Evolutionary conservation across 2,797 vertebrate genomes (phyloP), one percentile per base, ranked within the genome.

Genomic region (Platalea minor): DNA sequence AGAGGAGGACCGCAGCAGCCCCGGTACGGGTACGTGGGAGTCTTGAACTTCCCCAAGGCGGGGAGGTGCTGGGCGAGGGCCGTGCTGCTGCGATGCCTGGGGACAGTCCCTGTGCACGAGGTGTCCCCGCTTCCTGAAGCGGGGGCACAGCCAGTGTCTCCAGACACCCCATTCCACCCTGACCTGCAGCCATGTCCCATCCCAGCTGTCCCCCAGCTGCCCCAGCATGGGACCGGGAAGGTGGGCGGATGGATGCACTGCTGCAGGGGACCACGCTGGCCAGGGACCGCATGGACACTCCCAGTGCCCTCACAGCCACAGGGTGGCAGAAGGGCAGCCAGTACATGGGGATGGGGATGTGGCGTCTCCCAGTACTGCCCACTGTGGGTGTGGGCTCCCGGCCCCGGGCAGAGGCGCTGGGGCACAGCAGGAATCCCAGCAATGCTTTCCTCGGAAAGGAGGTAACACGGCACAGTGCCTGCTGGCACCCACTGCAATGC

Each of bases 11-110:
- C 5, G 3, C 14, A 5, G 3, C 57, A 51, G 59, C 33, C 45
- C 48, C 4, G 0, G 1, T 1, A 11, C 1, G 1, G 0, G 1
- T 1, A 11, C 1, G 1, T 0, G 2, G 25, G 23, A 28, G 2
- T 14, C n/a, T 48, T 11, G 31, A 19, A 5, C 20, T 7, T 16
- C 35, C 20, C n/a, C 28, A 4, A 3, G 7, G 7, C 2, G 0
- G 6, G 46, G 43, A 50, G 23, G 21, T 37, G 65, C 43, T 6
- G 3, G 57, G 39, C 6, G 2, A 28, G 31, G 31, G 10, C 17
- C 0, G 0, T 13, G 60, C 54, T 23, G 48, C 53, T 67, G 43
- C 3, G 2, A 2, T 0, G 7, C 18, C 25, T 4, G 10, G 10
- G 51, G 12, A 50, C 29, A 6, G 35, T 35, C 18, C 39, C 46